A percentile compares a stretch with the other conserved stretches of the same genome.
These are phyloP conservation scores for Aplochiton taeniatus DNA, from an alignment of 2,797 vertebrate genomes.

Conservation along the genomic window DNA sequence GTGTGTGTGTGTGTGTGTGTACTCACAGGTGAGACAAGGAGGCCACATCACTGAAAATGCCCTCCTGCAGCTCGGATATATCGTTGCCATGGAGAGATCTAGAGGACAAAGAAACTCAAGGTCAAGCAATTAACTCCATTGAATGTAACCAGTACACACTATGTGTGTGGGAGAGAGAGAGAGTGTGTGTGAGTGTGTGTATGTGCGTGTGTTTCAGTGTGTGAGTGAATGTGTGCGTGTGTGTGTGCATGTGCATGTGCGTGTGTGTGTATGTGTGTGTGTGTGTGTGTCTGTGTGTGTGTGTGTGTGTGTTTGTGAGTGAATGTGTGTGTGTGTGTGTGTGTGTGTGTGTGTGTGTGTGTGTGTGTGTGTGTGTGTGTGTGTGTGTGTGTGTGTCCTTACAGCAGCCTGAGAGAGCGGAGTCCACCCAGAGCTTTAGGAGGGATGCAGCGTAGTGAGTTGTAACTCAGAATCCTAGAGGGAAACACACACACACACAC, in stretches of 20 bases:
- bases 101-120: slow-evolving; percentile 20
- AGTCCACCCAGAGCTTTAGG: slow-evolving; percentile 87
- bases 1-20: background rate
- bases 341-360: slow-evolving; percentile 6
- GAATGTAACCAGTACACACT: background rate
- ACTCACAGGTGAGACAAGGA: slow-evolving; percentile 93
- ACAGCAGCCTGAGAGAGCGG: slow-evolving; percentile 91
- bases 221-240: slow-evolving; percentile 1
- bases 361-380: background rate
- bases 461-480: slow-evolving; percentile 95
- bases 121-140: background rate
- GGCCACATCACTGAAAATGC: slow-evolving; percentile 86
- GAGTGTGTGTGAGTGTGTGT: no score
- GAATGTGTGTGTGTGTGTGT: background rate
- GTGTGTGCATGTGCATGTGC: slow-evolving; percentile 3
- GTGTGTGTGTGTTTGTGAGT: slow-evolving; percentile 12
- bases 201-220: no score
- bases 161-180: no score
- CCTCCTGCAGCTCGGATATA: slow-evolving; percentile 85
- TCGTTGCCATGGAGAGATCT: slow-evolving; percentile 95
- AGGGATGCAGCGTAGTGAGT: slow-evolving; percentile 91
- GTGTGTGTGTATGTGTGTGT: slow-evolving; percentile 14
- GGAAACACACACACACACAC: slow-evolving; percentile 1
- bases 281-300: slow-evolving; percentile 28
- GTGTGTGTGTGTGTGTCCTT: slow-evolving; percentile 52